These are phyloP conservation scores for Sterrhoptilus dennistouni DNA, from an alignment of 2,113 vertebrate genomes.

Conservation along the genomic window DNA sequence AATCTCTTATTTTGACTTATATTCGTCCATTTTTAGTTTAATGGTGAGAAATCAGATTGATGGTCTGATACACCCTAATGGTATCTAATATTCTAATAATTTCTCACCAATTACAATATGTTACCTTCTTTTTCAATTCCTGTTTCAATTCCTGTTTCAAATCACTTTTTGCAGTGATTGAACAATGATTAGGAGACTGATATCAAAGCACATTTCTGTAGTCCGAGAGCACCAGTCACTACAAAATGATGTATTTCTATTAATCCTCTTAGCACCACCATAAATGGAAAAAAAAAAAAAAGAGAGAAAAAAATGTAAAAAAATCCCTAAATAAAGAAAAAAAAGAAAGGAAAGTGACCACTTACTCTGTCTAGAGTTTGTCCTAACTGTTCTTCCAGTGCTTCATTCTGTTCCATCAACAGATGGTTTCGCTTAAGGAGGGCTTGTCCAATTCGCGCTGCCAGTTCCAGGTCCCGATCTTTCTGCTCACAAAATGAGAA, in stretches of 20 bases:
- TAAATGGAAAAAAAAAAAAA: not conserved
- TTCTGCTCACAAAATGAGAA: constrained; percentile 76
- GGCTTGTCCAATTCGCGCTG: constrained; percentile 95
- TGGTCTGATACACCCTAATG: not conserved
- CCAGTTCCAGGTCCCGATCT: constrained; percentile 93
- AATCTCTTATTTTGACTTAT: not conserved
- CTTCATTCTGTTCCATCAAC: constrained; percentile 90
- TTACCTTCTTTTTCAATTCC: not conserved
- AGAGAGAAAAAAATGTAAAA: fast-evolving
- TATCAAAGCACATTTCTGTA: not conserved
- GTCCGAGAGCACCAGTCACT: not conserved
- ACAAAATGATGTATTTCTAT: not conserved
- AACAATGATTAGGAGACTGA: not conserved
- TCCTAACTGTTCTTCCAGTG: constrained; percentile 90
- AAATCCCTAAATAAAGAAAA: fast-evolving
- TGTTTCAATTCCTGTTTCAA: too few species aligned
- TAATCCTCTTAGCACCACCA: not conserved
- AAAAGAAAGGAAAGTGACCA: not conserved
- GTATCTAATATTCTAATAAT: not conserved
- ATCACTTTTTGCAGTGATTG: too few species aligned
- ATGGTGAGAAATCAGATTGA: not conserved
- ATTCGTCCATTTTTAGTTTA: not conserved
- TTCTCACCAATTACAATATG: not conserved
- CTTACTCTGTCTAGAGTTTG: constrained; percentile 92
- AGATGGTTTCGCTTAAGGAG: constrained; percentile 92